A percentile compares a stretch with the other conserved stretches of the same genome.
Evolutionary conservation across 1,140 invertebrate genomes (phyloP).

Genomic region (Solenopsis fugax): DNA sequence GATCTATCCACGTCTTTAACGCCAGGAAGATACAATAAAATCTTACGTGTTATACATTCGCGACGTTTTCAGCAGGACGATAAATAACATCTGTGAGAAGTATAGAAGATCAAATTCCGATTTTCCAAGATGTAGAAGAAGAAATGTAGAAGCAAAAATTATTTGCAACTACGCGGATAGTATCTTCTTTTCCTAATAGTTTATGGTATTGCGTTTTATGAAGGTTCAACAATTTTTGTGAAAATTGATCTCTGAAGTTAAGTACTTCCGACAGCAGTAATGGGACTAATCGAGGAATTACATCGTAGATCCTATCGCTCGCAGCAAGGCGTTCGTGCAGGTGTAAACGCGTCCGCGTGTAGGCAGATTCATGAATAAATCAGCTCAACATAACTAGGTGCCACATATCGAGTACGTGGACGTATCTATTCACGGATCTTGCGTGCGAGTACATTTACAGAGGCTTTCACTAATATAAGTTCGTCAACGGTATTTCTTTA

Average conservation of each 20-base stretch:
- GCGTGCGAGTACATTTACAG: not conserved
- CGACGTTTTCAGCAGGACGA: not conserved
- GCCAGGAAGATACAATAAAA: slow-evolving; percentile 3
- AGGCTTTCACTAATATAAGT: not conserved
- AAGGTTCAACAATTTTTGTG: not conserved
- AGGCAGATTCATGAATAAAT: slow-evolving; percentile 78
- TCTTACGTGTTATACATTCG: not conserved
- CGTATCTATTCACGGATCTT: slow-evolving; percentile 63
- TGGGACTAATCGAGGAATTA: slow-evolving; percentile 64
- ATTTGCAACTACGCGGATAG: not conserved
- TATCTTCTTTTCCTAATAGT: not conserved
- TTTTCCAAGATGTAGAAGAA: not conserved
- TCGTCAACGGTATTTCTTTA: not conserved
- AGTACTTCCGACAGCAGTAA: slow-evolving; percentile 40
- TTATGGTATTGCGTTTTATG: not conserved
- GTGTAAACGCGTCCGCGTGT: slow-evolving; percentile 70
- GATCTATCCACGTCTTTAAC: slow-evolving; percentile 37
- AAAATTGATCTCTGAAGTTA: not conserved
- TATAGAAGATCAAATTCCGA: not conserved
- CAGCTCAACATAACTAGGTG: slow-evolving; percentile 59
- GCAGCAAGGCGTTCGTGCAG: slow-evolving; percentile 64
- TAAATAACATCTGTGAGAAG: not conserved
- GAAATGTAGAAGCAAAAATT: not conserved
- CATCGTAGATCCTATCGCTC: slow-evolving; percentile 74
- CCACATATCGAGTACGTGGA: slow-evolving; percentile 44